phyloP scores from a whole-genome alignment of 2,888 invertebrate species.

The Ophion costatus region DNA sequence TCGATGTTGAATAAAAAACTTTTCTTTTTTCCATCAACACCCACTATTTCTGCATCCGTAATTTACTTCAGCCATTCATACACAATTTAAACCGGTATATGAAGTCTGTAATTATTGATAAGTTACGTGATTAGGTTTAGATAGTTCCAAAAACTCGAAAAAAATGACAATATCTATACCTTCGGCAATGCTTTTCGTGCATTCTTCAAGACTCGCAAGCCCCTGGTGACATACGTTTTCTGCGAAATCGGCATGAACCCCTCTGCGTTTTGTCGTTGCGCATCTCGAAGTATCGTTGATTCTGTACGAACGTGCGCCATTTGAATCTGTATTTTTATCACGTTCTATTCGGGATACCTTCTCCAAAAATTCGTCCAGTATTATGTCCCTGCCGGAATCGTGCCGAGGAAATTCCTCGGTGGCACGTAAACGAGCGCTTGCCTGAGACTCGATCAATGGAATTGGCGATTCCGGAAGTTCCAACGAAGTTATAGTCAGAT shows the following conservation, averaged over 20 bases:
- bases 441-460: constrained; percentile 79
- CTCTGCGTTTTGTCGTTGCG: constrained; percentile 37
- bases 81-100: neutral
- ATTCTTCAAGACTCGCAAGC: constrained; percentile 74
- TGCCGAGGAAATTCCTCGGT: constrained; percentile 58
- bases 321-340: constrained; percentile 63
- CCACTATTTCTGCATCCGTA: neutral
- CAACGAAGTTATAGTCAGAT: constrained; percentile 79
- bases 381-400: constrained; percentile 72
- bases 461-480: constrained; percentile 79
- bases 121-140: neutral
- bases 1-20: neutral
- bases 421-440: constrained; percentile 72
- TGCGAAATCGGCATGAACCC: constrained; percentile 57
- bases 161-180: constrained; percentile 65
- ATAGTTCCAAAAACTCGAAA: neutral
- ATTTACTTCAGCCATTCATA: neutral
- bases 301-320: constrained; percentile 30
- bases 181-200: constrained; percentile 74
- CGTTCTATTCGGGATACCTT: constrained; percentile 70
- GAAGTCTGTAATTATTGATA: neutral
- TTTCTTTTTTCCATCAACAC: neutral
- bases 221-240: constrained; percentile 71
- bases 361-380: constrained; percentile 74
- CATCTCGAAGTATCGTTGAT: constrained; percentile 45